These are phyloP conservation scores for Proteles cristata DNA, from an alignment of 2,113 vertebrate species.

Conservation along the genomic window DNA sequence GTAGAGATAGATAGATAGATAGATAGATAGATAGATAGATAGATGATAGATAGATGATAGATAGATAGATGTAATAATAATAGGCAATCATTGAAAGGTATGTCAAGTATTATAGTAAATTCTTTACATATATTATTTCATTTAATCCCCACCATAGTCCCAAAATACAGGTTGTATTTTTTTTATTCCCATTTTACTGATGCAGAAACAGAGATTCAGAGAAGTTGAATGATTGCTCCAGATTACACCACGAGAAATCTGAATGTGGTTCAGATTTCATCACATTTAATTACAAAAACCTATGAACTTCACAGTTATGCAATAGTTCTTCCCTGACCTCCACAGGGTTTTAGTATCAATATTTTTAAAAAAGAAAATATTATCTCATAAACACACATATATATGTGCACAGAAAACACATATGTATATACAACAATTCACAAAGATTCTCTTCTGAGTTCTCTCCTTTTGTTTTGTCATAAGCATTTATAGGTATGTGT, in stretches of 20 bases:
- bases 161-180: not conserved
- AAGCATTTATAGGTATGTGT: not conserved
- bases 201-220: slow-evolving; percentile 9
- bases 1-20: not conserved
- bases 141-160: not conserved
- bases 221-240: not conserved
- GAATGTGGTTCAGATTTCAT: not conserved
- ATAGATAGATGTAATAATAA: not conserved
- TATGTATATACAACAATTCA: not conserved
- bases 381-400: not conserved
- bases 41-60: not conserved
- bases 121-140: not conserved
- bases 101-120: not conserved
- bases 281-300: not conserved
- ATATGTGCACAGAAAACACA: not conserved
- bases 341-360: not conserved
- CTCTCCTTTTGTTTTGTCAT: not conserved
- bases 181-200: not conserved
- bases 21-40: not conserved
- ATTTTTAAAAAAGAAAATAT: not conserved
- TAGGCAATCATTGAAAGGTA: not conserved
- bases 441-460: not conserved
- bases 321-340: not conserved
- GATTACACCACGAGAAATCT: not conserved
- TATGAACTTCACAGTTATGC: not conserved